These are phyloP conservation scores for Esox lucius DNA, from an alignment of 2,797 vertebrate genomes.

Conservation along the genomic window DNA sequence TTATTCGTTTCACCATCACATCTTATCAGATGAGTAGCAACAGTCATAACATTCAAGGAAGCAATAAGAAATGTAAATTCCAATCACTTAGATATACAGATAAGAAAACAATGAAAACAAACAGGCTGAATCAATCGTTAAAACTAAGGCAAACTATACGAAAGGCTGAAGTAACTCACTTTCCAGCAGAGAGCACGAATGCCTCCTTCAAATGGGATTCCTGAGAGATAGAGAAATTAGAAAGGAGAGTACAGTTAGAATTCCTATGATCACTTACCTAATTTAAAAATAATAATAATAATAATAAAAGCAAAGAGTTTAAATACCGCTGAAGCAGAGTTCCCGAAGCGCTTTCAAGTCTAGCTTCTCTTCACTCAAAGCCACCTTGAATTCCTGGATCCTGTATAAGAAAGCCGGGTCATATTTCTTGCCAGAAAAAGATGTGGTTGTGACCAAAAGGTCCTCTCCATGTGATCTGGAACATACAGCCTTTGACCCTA, in stretches of 20 bases:
- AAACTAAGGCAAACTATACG: not conserved
- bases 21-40: too few species aligned
- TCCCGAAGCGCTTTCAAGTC: conserved; percentile 82
- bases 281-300: too few species aligned
- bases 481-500: not conserved
- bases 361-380: conserved; percentile 84
- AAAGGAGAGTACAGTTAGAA: not conserved
- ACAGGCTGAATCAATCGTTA: not conserved
- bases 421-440: not conserved
- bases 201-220: conserved; percentile 94
- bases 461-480: not conserved
- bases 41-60: not conserved
- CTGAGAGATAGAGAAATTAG: conserved; percentile 59
- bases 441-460: not conserved
- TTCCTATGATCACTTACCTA: too few species aligned
- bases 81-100: not conserved
- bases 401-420: conserved; percentile 55
- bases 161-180: conserved; percentile 69
- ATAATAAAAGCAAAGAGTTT: not conserved
- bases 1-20: too few species aligned
- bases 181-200: conserved; percentile 97
- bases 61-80: not conserved
- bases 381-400: conserved; percentile 92
- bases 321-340: conserved; percentile 91
- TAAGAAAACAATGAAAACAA: not conserved